Percentiles rank a stretch among this genome's conserved stretches.
phyloP scores from a whole-genome alignment of 2,888 invertebrate species.

The Petrolisthes manimaculis region DNA sequence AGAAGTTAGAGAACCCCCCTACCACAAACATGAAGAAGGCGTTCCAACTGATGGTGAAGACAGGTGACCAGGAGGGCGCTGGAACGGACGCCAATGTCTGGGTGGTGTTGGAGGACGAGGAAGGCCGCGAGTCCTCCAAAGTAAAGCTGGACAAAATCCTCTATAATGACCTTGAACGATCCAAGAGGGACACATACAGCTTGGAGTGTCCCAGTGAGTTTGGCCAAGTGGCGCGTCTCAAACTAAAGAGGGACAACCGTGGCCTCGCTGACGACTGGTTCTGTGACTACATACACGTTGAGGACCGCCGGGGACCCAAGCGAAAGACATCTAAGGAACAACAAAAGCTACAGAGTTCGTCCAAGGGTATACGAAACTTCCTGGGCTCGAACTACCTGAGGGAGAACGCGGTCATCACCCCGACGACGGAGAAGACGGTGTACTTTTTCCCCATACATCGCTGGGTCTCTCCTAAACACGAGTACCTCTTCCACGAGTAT shows the following conservation, averaged over 20 bases:
- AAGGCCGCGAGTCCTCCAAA: conserved; percentile 68
- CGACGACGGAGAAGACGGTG: conserved; percentile 8
- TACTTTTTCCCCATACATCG: conserved; percentile 70
- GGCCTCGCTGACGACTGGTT: conserved; percentile 71
- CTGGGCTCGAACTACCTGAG: conserved; percentile 15
- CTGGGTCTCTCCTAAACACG: conserved; percentile 70
- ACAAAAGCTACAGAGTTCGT: neutral
- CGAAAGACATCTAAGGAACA: conserved; percentile 24
- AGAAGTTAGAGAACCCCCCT: too few relatives aligned
- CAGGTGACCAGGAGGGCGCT: conserved; percentile 70
- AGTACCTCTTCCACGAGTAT: conserved; percentile 69
- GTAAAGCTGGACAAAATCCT: conserved; percentile 69
- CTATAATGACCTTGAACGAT: conserved; percentile 69
- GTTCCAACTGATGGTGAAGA: conserved; percentile 69
- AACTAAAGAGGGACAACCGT: conserved; percentile 70
- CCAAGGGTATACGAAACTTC: conserved; percentile 25
- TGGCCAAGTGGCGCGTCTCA: conserved; percentile 67
- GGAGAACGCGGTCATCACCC: neutral
- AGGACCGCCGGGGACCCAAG: conserved; percentile 63
- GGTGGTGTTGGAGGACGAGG: conserved; percentile 69
- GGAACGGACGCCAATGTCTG: conserved; percentile 71
- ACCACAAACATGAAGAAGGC: conserved; percentile 33
- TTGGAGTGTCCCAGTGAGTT: conserved; percentile 56
- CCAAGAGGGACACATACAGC: conserved; percentile 69
- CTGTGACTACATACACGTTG: conserved; percentile 67